These are phyloP conservation scores for Drosophila ohnishii DNA, from an alignment of 1,140 invertebrate genomes.

Conservation along the genomic window DNA sequence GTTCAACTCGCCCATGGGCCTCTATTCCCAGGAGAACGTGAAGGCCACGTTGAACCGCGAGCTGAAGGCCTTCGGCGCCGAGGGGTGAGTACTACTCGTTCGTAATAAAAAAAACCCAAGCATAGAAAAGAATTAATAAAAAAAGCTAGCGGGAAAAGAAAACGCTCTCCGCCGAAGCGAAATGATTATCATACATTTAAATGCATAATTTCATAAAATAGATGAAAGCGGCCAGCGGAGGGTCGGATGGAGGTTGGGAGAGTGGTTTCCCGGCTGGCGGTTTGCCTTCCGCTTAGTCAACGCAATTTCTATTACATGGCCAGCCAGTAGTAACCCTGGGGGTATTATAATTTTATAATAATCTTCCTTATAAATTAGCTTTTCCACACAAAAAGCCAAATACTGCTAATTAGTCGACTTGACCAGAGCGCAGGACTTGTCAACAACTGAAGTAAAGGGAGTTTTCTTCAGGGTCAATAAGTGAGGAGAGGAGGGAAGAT, in stretches of 20 bases:
- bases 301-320: constrained; percentile 14
- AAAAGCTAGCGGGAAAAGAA: neutral
- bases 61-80: constrained; percentile 89
- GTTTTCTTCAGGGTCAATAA: neutral
- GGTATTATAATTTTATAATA: constrained; percentile 18
- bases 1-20: constrained; percentile 94
- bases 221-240: constrained; percentile 54
- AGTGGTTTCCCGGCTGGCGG: constrained; percentile 3
- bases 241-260: neutral
- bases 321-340: constrained; percentile 1
- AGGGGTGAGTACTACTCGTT: constrained; percentile 86
- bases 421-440: neutral
- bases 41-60: constrained; percentile 91
- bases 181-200: constrained; percentile 80
- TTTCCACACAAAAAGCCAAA: neutral
- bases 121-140: constrained; percentile 8
- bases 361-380: constrained; percentile 10
- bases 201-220: constrained; percentile 78
- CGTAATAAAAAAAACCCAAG: constrained; percentile 12
- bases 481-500: no score
- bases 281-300: constrained; percentile 17
- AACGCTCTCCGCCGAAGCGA: constrained; percentile 29
- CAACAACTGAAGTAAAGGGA: neutral
- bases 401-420: constrained; percentile 17
- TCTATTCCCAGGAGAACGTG: constrained; percentile 92